phyloP scores from a whole-genome alignment of 2,888 invertebrate species.

The Trachelus stipa region DNA sequence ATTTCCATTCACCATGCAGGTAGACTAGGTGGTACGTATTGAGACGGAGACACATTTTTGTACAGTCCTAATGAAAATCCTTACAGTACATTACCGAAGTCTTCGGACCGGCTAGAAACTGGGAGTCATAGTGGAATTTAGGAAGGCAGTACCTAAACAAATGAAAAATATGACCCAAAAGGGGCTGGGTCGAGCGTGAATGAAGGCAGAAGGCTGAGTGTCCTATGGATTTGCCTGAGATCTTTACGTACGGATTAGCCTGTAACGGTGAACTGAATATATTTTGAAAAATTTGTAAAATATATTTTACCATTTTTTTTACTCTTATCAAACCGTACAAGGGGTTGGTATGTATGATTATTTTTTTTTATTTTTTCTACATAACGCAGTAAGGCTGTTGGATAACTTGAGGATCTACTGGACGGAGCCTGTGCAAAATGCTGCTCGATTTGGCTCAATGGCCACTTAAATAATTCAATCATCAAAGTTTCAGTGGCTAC shows the following conservation, averaged over 20 bases:
- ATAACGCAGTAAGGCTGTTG: too few relatives aligned
- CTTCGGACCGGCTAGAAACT: conserved; percentile 2
- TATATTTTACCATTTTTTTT: too few relatives aligned
- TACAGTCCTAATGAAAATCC: conserved; percentile 36
- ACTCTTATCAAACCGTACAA: too few relatives aligned
- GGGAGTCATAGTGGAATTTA: conserved; percentile 23
- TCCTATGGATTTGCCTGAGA: background rate
- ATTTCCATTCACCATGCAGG: conserved; percentile 47
- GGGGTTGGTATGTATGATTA: too few relatives aligned
- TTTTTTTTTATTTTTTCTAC: too few relatives aligned
- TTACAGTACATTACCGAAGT: conserved; percentile 6
- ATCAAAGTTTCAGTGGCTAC: conserved; percentile 25
- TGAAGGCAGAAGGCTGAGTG: background rate
- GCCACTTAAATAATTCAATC: conserved; percentile 37
- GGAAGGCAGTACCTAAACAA: background rate
- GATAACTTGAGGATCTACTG: background rate
- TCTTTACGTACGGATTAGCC: background rate
- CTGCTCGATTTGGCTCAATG: conserved; percentile 7
- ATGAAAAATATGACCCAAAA: background rate
- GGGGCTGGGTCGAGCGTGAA: background rate
- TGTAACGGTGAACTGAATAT: background rate
- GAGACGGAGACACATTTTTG: conserved; percentile 36
- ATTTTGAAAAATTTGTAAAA: too few relatives aligned
- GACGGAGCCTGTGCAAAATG: background rate
- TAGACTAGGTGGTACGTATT: conserved; percentile 36